Evolutionary conservation across 2,888 invertebrate genomes (phyloP), one percentile per base, ranked within the genome.

Genomic region (Plagodis dolabraria): DNA sequence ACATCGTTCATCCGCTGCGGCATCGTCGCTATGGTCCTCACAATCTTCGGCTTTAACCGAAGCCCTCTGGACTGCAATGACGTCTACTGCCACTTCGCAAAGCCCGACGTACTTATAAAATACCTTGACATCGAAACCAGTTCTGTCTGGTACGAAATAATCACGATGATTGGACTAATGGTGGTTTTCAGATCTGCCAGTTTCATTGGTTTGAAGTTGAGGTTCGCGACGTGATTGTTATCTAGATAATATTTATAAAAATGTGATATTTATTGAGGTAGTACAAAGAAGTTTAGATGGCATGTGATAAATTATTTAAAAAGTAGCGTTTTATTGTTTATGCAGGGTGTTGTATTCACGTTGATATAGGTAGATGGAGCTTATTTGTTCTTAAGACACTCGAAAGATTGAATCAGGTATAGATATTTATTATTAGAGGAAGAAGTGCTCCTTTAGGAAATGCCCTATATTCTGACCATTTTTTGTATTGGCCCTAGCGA

Each of bases 1-100:
- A 92, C 93, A 6, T 95, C 95, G 33, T 95, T 95, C 82, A 93
- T 95, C 66, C 91, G 95, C 22, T 94, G 95, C 65, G 95, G 95
- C 0, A 94, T 95, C 4, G 95, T 95, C 10, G 94, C 94, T 0
- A 86, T 95, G 77, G 91, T 95, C 0, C 77, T 95, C 2, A 93
- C 94, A 0, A 91, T 95, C 5, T 95, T 95, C 75, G 95, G 95
- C 7, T 94, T 94, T 65, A 92, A 92, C 55, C 86, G 95, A 9
- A 83, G 88, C 45, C 89, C 91, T 2, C 77, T 95, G 5, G 86
- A 93, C 5, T 95, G 95, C 72, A 77, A 86, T 10, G 94, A 94
- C 0, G 82, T 94, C 36, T 95, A 95, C 72, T 95, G 95, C 71
- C 95, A 95, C 70, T 95, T 95, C 71, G 88, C 94, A 8, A 94